Percentiles rank a stretch among this genome's conserved stretches.
Conservation (phyloP, 2,888 invertebrate genomes). For the Protodeltote pygarga region DNA sequence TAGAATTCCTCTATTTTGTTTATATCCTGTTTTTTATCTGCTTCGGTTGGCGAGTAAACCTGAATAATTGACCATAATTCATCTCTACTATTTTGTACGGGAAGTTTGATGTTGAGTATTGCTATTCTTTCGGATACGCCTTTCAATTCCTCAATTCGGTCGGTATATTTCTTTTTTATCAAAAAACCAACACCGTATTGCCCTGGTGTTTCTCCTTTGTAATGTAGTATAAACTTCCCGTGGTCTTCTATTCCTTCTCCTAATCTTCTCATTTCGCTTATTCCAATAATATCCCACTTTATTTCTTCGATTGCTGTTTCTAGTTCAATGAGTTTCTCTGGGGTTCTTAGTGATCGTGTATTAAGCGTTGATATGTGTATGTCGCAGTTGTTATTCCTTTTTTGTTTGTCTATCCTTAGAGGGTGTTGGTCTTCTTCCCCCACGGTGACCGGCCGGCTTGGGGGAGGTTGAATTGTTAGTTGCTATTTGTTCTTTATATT, state of each 20-base stretch:
- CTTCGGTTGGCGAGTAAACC: not conserved
- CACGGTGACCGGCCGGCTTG: conserved; percentile 1
- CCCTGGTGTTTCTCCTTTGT: not conserved
- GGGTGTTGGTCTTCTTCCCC: conserved; percentile 3
- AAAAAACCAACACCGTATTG: not conserved
- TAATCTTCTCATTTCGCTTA: conserved; percentile 7
- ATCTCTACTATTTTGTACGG: not conserved
- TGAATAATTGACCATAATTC: conserved; percentile 2
- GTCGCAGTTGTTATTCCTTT: not conserved
- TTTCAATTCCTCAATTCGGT: not conserved
- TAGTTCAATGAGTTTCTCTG: conserved; percentile 5
- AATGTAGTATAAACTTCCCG: not conserved
- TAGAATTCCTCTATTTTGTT: not conserved
- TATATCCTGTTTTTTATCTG: not conserved
- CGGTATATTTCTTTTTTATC: not conserved
- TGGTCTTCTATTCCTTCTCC: conserved; percentile 3
- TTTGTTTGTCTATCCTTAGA: not conserved
- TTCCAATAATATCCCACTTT: conserved; percentile 11
- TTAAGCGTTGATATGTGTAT: not conserved
- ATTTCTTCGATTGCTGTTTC: conserved; percentile 1
- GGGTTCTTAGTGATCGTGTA: conserved; percentile 1
- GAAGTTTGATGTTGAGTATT: not conserved
- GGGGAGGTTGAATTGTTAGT: not conserved
- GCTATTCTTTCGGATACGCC: conserved; percentile 5
- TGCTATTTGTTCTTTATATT: not conserved